Evolutionary conservation across 2,113 vertebrate species (phyloP).

Genomic region (Callipepla californica): DNA sequence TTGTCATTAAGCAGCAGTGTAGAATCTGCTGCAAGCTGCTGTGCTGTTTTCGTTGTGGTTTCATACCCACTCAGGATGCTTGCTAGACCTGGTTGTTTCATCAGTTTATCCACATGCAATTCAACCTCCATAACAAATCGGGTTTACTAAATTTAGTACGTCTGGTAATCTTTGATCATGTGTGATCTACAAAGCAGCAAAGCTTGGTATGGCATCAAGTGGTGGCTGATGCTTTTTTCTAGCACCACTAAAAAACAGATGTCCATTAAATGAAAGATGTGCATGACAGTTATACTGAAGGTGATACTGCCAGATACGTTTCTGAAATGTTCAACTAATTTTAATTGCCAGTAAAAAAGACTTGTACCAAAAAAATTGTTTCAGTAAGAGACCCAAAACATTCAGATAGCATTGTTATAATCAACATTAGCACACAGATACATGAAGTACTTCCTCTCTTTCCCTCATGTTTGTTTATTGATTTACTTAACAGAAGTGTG

Average conservation of each 20-base stretch:
- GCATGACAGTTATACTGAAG: background rate
- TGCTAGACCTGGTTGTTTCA: background rate
- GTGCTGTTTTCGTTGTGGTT: background rate
- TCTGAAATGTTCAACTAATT: background rate
- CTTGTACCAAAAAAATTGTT: background rate
- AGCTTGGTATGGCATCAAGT: background rate
- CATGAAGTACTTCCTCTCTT: background rate
- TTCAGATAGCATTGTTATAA: background rate
- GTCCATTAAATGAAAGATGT: background rate
- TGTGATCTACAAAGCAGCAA: constrained; percentile 9
- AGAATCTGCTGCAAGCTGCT: background rate
- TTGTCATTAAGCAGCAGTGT: background rate
- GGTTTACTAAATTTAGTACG: constrained; percentile 47
- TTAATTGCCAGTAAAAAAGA: background rate
- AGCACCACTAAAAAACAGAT: background rate
- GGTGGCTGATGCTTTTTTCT: background rate
- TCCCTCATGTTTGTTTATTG: background rate
- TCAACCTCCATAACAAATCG: constrained; percentile 56
- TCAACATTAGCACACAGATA: background rate
- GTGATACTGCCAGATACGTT: background rate
- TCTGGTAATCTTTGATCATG: constrained; percentile 42
- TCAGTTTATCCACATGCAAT: background rate
- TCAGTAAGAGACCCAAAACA: background rate
- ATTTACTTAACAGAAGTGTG: background rate
- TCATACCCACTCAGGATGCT: background rate